These are phyloP conservation scores for Halyomorpha halys DNA, from an alignment of 1,140 invertebrate species.

Conservation along the genomic window DNA sequence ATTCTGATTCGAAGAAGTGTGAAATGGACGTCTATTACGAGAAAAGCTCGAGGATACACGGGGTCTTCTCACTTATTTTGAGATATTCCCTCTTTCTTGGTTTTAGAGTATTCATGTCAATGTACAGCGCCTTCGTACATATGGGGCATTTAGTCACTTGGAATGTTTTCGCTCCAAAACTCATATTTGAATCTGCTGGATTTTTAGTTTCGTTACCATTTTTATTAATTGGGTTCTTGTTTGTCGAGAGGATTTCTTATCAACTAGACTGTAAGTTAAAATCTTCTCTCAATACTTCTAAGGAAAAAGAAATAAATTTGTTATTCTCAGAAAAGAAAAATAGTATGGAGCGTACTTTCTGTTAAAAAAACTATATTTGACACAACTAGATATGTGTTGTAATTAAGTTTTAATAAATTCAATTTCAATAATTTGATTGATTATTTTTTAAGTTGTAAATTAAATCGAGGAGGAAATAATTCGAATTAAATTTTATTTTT, in stretches of 20 bases:
- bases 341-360: too few relatives aligned
- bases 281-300: background rate
- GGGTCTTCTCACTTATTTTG: constrained; percentile 51
- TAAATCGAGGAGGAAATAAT: too few relatives aligned
- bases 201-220: constrained; percentile 48
- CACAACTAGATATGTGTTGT: too few relatives aligned
- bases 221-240: constrained; percentile 41
- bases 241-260: constrained; percentile 39
- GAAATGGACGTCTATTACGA: constrained; percentile 57
- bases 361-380: too few relatives aligned
- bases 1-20: constrained; percentile 43
- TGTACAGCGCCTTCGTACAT: constrained; percentile 74
- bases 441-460: too few relatives aligned
- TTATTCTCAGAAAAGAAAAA: too few relatives aligned
- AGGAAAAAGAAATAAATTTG: too few relatives aligned
- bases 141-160: constrained; percentile 95
- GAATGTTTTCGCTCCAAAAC: constrained; percentile 92
- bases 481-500: too few relatives aligned
- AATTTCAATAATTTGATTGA: too few relatives aligned
- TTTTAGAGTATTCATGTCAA: constrained; percentile 69
- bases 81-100: constrained; percentile 67
- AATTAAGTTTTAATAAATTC: too few relatives aligned
- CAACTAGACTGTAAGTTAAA: background rate
- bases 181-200: constrained; percentile 75
- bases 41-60: constrained; percentile 45